Percentiles rank a stretch among this genome's conserved stretches.
These are phyloP conservation scores for Hipposideros larvatus DNA, from an alignment of 2,797 vertebrate genomes.

Conservation along the genomic window DNA sequence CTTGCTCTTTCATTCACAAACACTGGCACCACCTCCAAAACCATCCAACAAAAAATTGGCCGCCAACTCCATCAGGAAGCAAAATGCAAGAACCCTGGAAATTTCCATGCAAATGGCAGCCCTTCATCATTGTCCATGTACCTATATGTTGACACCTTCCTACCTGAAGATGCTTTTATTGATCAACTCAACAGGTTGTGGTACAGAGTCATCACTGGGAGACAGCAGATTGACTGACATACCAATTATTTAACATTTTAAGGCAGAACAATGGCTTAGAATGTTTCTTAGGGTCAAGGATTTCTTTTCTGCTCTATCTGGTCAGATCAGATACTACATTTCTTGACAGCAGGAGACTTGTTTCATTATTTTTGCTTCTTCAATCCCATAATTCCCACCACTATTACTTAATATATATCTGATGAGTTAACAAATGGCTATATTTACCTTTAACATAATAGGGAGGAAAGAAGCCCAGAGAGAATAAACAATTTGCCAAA, in stretches of 20 bases:
- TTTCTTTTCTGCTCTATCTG: background rate
- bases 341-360: accelerated
- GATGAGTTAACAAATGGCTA: background rate
- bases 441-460: background rate
- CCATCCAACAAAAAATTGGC: background rate
- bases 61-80: background rate
- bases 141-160: accelerated
- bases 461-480: background rate
- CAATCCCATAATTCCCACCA: background rate
- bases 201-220: accelerated
- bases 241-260: background rate
- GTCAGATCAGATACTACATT: background rate
- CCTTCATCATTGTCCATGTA: accelerated
- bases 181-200: background rate
- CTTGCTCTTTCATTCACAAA: background rate
- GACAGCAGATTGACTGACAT: too few relatives aligned
- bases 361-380: background rate
- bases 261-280: background rate
- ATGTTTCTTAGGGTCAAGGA: too few relatives aligned
- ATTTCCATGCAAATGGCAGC: background rate
- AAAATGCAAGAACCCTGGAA: background rate
- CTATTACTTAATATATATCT: too few relatives aligned
- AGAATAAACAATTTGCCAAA: background rate
- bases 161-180: accelerated
- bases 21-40: background rate